These are phyloP conservation scores for Rhyacophila brunnea DNA, from an alignment of 1,140 invertebrate species.

Conservation along the genomic window DNA sequence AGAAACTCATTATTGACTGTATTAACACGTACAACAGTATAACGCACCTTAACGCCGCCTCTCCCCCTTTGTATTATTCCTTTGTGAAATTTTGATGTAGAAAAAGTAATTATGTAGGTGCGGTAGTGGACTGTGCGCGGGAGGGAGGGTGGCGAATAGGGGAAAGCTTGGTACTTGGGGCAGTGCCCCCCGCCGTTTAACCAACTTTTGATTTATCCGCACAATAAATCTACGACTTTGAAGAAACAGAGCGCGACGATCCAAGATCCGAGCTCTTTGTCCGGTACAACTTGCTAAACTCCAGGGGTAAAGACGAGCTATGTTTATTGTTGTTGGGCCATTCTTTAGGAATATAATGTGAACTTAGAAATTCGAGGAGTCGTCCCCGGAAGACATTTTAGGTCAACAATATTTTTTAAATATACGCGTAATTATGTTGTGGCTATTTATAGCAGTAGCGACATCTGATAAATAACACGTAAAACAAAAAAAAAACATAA, in stretches of 20 bases:
- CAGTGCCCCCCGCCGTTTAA: constrained; percentile 23
- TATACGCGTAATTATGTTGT: too few species aligned
- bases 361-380: too few species aligned
- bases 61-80: constrained; percentile 9
- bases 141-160: not conserved
- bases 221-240: constrained; percentile 26
- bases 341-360: too few species aligned
- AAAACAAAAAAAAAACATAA: too few species aligned
- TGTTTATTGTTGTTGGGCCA: too few species aligned
- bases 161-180: constrained; percentile 1
- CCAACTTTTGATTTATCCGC: constrained; percentile 33
- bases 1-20: too few species aligned
- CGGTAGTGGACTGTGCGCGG: not conserved
- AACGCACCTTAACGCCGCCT: not conserved
- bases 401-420: not conserved
- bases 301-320: too few species aligned
- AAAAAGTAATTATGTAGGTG: constrained; percentile 30
- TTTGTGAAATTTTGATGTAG: constrained; percentile 22
- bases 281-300: too few species aligned
- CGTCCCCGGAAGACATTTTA: too few species aligned
- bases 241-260: constrained; percentile 32
- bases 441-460: too few species aligned
- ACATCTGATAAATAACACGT: too few species aligned
- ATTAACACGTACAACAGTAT: not conserved
- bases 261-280: not conserved